Evolutionary conservation across 1,140 invertebrate genomes (phyloP), one percentile per base, ranked within the genome.

Genomic region (Trichonephila clavata): DNA sequence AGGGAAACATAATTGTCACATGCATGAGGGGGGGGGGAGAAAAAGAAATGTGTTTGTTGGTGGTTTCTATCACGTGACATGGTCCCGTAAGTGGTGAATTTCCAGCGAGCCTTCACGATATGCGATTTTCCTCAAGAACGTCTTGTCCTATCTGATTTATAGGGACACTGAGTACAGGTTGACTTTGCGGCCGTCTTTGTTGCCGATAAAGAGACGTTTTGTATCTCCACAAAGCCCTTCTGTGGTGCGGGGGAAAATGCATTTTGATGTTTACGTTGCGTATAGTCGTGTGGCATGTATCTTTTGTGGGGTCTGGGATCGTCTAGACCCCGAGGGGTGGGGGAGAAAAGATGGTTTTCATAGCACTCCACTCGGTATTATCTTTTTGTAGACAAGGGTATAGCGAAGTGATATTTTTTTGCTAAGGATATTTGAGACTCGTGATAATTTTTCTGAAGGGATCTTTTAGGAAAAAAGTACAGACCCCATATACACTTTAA

Each of bases 121-220:
- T n/a, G 65, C 10, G 65, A 14, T 24, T 50, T 14, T 60, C 24
- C 57, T 20, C 21, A 24, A 39, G 4, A 68, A 50, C 86, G 61
- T 24, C 86, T 88, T 24, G 63, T 88, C 86, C 60, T 88, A 88
- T 88, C 60, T 88, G 86, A 88, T 88, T 88, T 88, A 68, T 88
- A 68, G 32, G 59, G 63, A 88, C 32, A 43, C 61, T 39, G 61
- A 88, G 27, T 8, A 16, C 60, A 32, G 59, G 86, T 88, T 88
- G 86, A 88, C 86, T 88, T 68, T 68, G 86, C 86, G 86, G 86
- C 63, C 14, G 63, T 88, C 86, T 88, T 88, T 88, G 60, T 88
- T 65, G 61, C 32, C 57, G 86, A 88, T 88, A 88, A 88, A 88
- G 21, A 24, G 61, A 59, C 32, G 63, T 88, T 77, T 88, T 88